Base-by-base conservation (phyloP, 2,113 vertebrate genomes). In the Sula dactylatra region DNA sequence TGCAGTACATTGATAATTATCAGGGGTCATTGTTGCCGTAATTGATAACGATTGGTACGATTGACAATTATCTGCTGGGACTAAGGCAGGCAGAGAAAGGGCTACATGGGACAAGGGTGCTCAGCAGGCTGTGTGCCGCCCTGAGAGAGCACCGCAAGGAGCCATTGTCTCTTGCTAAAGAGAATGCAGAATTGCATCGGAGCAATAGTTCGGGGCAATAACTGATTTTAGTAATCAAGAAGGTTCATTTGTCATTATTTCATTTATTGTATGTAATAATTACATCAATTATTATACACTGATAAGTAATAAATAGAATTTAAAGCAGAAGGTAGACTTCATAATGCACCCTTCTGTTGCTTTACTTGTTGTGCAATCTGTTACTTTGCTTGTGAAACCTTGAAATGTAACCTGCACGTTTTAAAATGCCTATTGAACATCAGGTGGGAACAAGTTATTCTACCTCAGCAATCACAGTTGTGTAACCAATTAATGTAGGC, bases 321-420 rank as follows among this genome's bases (percentile, higher is more conserved):
- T 42, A 26, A 86, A 83, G 83, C 10, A 69, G 40, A 77, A 93
- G 45, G 21, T 13, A 62, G 61, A 21, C 64, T 84, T 79, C 56
- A 25, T 32, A 22, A 34, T 74, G 65, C 61, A 62, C 52, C 56
- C 38, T 78, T 22, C 69, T 67, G 27, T 45, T 25, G 2, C 50
- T 42, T 83, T 82, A 21, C 70, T 79, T 47, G 72, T 76, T 85
- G 55, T 65, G 73, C 62, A 93, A 66, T 76, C 71, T 67, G 55
- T 32, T 83, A 59, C 67, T 59, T 89, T 71, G 16, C 76, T 89
- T 44, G 58, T 61, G 85, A 88, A 82, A 72, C 52, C 52, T 47
- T 50, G n/a, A 69, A 66, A 67, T 15, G 17, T 31, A 79, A 76
- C 40, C 44, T 59, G 62, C 0, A 3, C 0, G 0, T 47, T 85